Base-by-base conservation (phyloP, 2,113 vertebrate species). In the Rhabdomys dilectus region DNA sequence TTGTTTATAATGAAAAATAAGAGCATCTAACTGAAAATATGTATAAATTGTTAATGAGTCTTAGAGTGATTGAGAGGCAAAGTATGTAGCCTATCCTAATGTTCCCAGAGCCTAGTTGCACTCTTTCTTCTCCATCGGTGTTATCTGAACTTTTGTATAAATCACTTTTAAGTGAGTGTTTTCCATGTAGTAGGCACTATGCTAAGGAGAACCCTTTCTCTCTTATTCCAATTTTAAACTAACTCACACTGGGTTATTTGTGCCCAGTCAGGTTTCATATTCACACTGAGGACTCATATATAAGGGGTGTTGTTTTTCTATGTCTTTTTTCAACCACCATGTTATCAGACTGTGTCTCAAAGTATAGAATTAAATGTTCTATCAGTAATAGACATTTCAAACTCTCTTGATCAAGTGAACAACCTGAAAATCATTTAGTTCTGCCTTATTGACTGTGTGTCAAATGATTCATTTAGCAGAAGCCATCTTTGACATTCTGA, bases 1-100 rank as follows among this genome's bases (percentile, higher is more conserved):
- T 88, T 96, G 48, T 94, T 92, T 93, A 91, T 93, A 95, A 76
- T 75, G 77, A 76, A 93, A 95, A 94, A 90, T 92, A 97, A 85
- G 39, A 96, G 80, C 64, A 72, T 89, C 51, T 84, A 82, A 75
- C 93, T 98, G 62, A 92, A 97, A 96, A 94, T 88, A 34, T 89
- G 68, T 94, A 34, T 78, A 92, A 91, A 62, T 90, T 92, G 48
- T 72, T 93, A 10, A 89, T 51, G 48, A 53, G 31, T 90, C 87
- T 93, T 92, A 90, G 72, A 76, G 48, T 90, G 36, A 70, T 94
- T 85, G 34, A 93, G 70, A 93, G 92, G 75, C 94, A 85, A 90
- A 93, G 39, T 66, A 39, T 51, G 34, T 85, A 31, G 84, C 90
- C 53, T 26, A 51, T 34, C 72, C 95, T 93, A 90, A 93, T 31